Evolutionary conservation across 1,140 invertebrate genomes (phyloP).

Genomic region (Euwallacea fornicatus): DNA sequence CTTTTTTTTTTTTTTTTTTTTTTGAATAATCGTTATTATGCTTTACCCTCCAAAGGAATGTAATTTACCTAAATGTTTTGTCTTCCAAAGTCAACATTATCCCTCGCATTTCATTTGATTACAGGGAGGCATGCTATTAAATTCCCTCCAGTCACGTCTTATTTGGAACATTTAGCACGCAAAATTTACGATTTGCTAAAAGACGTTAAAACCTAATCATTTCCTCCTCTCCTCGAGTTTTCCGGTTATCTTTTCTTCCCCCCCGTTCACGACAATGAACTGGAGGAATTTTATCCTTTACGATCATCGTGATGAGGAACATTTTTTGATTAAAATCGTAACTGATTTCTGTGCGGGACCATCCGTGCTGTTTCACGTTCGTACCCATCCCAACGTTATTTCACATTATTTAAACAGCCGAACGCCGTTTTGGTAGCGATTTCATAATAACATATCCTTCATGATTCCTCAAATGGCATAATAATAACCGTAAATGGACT

Average conservation of each 20-base stretch:
- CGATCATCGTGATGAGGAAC: conserved; percentile 9
- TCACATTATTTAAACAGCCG: too few relatives aligned
- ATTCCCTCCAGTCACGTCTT: conserved; percentile 15
- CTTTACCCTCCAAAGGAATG: too few relatives aligned
- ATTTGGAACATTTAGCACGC: conserved; percentile 19
- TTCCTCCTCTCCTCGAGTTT: conserved; percentile 3
- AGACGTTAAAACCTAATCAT: conserved; percentile 23
- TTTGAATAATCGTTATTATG: too few relatives aligned
- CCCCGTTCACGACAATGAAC: conserved; percentile 11
- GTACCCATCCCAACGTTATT: too few relatives aligned
- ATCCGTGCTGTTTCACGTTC: too few relatives aligned
- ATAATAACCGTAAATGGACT: too few relatives aligned
- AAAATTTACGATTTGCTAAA: conserved; percentile 22
- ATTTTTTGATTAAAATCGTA: conserved; percentile 15
- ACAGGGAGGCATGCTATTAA: not conserved
- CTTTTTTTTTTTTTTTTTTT: not conserved
- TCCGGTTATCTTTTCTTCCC: conserved; percentile 11
- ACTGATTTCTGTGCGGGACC: too few relatives aligned
- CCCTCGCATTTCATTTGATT: conserved; percentile 8
- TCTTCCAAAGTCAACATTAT: not conserved
- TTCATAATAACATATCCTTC: too few relatives aligned
- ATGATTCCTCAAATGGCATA: too few relatives aligned
- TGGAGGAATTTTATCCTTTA: conserved; percentile 6
- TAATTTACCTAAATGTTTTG: too few relatives aligned
- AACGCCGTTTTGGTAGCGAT: too few relatives aligned